Evolutionary conservation across 2,797 vertebrate genomes (phyloP), one percentile per base, ranked within the genome.

Genomic region (Lagothrix lagotricha): DNA sequence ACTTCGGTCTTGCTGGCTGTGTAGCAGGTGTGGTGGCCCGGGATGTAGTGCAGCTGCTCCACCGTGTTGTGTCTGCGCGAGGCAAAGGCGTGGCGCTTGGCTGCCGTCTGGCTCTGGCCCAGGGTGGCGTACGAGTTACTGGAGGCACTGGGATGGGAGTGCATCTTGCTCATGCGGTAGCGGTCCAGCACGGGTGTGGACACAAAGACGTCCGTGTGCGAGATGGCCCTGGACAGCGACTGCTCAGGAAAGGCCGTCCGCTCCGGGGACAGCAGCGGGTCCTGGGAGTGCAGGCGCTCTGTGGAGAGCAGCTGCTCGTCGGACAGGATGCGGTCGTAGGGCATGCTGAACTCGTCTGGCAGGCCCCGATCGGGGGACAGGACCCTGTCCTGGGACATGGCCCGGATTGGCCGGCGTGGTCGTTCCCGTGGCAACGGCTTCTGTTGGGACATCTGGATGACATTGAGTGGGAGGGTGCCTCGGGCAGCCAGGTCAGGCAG

Each of bases 111-210:
- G 99, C 99, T 99, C 99, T 99, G 99, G 98, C 99, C 98, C 98
- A 99, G 99, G 93, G 99, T 99, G 98, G 99, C 99, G 98, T 99
- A 99, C 96, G 99, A 99, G 98, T 99, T 99, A 99, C 99, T 99
- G 89, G 99, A 99, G 99, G 99, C 99, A 99, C 99, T 99, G 98
- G 99, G 99, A 99, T 99, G 99, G 98, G 99, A 99, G 99, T 99
- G 99, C 99, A 99, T 99, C 99, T 99, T 99, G 98, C 99, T 99
- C 99, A 99, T 99, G 99, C 99, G 99, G 98, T 99, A 99, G 95
- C 99, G 99, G 99, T 99, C 99, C 99, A 99, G 99, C 96, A 99
- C 98, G 0, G 99, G 99, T 0, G 99, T 99, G n/a, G 99, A 99
- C 98, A 99, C 99, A 98, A 99, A 99, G 98, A 99, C 99, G 6